These are phyloP conservation scores for Polymixis flavicincta DNA, from an alignment of 2,888 invertebrate species.

Conservation along the genomic window DNA sequence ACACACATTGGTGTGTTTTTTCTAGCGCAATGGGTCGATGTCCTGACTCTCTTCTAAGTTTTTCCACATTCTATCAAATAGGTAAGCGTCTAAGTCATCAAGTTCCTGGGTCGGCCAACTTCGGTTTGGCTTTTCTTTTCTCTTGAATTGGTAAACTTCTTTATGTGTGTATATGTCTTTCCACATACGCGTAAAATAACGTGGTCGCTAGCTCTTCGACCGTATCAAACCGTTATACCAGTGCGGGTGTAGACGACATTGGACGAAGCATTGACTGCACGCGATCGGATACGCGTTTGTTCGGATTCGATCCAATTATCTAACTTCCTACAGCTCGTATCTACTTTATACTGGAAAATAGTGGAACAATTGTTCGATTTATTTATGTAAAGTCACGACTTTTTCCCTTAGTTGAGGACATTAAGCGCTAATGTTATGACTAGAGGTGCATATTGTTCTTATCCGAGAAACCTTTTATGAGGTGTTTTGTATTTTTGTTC, in stretches of 20 bases:
- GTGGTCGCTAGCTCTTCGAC: conserved; percentile 27
- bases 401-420: conserved; percentile 6
- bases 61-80: background rate
- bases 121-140: background rate
- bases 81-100: background rate
- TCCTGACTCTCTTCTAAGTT: background rate
- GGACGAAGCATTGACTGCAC: conserved; percentile 50
- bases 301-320: conserved; percentile 51
- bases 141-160: background rate
- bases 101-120: too few species aligned
- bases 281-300: conserved; percentile 55
- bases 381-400: conserved; percentile 16
- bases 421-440: conserved; percentile 2
- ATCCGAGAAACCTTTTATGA: conserved; percentile 5
- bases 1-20: background rate
- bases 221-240: conserved; percentile 5
- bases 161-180: background rate
- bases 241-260: conserved; percentile 53
- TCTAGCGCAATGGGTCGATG: background rate
- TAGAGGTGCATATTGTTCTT: conserved; percentile 6
- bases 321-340: conserved; percentile 59
- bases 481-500: conserved; percentile 7
- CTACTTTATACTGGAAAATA: conserved; percentile 39
- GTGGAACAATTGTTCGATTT: conserved; percentile 19
- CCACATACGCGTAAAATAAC: background rate